Base-by-base conservation (phyloP, 2,113 vertebrate species). In the Struthidea cinerea region DNA sequence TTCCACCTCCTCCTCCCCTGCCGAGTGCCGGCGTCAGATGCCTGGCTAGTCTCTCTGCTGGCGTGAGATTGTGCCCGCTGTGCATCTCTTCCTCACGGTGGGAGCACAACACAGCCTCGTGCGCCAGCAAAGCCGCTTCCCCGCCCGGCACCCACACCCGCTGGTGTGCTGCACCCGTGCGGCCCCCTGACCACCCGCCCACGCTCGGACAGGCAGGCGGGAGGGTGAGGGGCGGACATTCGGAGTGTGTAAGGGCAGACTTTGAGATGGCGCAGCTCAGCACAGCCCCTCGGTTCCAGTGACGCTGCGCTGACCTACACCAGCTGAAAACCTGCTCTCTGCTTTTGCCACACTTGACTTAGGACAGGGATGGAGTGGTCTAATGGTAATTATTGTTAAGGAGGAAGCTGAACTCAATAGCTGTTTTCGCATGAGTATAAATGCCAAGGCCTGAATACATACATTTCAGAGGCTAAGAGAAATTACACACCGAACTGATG, bases 1-100 rank as follows among this genome's bases (percentile, higher is more conserved):
- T 53, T 53, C 16, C 42, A 33, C 13, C 14, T 74, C 26, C 42
- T 79, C 9, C 41, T 93, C 6, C 44, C 10, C 10, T 28, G 47
- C 59, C 0, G 0, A 13, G 27, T 8, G 12, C 0, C 0, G 3
- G 17, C 53, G 26, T 63, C 33, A 71, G 64, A 47, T 14, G 24
- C 68, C 56, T 52, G 44, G 52, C 60, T 32, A 4, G 33, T 14
- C 28, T 70, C 30, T 6, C 16, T n/a, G 41, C 23, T 10, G 10
- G 26, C 7, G 3, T 15, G 2, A 32, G 21, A 33, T 1, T 41
- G 60, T 49, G 12, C 7, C 3, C 21, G 3, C 52, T 7, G 6
- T 3, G 6, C 1, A 0, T 28, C 47, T 37, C 22, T 12, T 37
- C 13, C 33, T 23, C 26, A 3, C 0, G 0, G 2, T 4, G 35